Conservation (phyloP, 2,113 vertebrate species). For the Junco hyemalis region DNA sequence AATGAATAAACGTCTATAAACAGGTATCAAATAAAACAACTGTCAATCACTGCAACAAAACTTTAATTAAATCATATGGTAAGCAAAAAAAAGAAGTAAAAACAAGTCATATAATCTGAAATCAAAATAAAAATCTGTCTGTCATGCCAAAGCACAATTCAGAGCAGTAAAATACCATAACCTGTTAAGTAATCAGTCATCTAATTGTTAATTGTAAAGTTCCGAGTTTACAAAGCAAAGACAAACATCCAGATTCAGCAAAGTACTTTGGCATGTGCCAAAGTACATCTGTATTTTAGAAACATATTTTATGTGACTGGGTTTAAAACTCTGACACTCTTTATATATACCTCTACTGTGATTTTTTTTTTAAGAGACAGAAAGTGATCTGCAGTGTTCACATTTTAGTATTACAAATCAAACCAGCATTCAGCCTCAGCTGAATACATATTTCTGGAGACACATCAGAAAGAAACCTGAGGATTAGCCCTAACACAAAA, state of each 20-base stretch:
- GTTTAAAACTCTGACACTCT: neutral
- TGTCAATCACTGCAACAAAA: constrained; percentile 60
- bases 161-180: neutral
- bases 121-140: constrained; percentile 33
- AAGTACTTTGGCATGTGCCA: neutral
- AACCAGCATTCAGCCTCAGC: neutral
- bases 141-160: neutral
- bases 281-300: neutral
- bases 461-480: constrained; percentile 34
- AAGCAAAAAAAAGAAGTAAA: constrained; percentile 52
- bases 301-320: neutral
- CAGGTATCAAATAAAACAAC: constrained; percentile 66
- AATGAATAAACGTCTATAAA: constrained; percentile 56
- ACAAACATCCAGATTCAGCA: neutral
- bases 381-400: neutral
- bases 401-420: constrained; percentile 10
- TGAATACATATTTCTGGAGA: constrained; percentile 27
- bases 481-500: constrained; percentile 52
- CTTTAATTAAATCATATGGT: constrained; percentile 64
- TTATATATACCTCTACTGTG: neutral
- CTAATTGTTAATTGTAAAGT: neutral
- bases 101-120: constrained; percentile 29
- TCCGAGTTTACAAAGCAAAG: neutral
- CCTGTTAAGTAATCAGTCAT: neutral
- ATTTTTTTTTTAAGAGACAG: neutral